phyloP scores from a whole-genome alignment of 2,888 invertebrate genomes.

The Bombylius discolor region DNA sequence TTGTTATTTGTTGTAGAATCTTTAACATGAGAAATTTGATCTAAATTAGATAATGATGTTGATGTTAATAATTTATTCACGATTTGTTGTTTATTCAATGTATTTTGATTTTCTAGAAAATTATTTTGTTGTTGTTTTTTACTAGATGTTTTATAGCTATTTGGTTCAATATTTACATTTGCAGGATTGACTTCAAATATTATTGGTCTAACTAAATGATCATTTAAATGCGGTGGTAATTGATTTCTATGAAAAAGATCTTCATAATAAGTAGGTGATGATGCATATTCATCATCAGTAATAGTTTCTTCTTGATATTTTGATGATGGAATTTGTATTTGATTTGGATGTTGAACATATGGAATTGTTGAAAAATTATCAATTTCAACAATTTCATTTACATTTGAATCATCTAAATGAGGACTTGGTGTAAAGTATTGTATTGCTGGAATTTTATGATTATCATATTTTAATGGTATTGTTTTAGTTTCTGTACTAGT shows the following conservation, averaged over 20 bases:
- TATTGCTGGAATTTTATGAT: slow-evolving; percentile 17
- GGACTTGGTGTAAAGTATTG: slow-evolving; percentile 30
- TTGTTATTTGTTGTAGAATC: slow-evolving; percentile 1
- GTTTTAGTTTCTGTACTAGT: slow-evolving; percentile 16
- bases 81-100: slow-evolving; percentile 2
- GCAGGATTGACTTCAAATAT: neutral
- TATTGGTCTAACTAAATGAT: neutral
- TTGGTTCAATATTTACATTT: slow-evolving; percentile 16
- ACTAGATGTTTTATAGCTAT: slow-evolving; percentile 29
- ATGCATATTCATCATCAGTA: too few relatives aligned
- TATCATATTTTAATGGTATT: slow-evolving; percentile 14
- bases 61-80: slow-evolving; percentile 12
- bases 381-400: slow-evolving; percentile 23
- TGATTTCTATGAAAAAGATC: neutral
- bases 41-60: slow-evolving; percentile 3
- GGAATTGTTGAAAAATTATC: slow-evolving; percentile 21
- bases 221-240: neutral
- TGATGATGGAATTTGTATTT: neutral
- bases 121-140: slow-evolving; percentile 19
- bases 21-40: neutral
- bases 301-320: neutral
- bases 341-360: neutral
- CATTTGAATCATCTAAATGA: slow-evolving; percentile 29
- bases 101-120: neutral
- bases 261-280: neutral